Percentiles rank a stretch among this genome's conserved stretches.
Evolutionary conservation across 2,113 vertebrate species (phyloP).

Genomic region (Dicerorhinus sumatrensis): DNA sequence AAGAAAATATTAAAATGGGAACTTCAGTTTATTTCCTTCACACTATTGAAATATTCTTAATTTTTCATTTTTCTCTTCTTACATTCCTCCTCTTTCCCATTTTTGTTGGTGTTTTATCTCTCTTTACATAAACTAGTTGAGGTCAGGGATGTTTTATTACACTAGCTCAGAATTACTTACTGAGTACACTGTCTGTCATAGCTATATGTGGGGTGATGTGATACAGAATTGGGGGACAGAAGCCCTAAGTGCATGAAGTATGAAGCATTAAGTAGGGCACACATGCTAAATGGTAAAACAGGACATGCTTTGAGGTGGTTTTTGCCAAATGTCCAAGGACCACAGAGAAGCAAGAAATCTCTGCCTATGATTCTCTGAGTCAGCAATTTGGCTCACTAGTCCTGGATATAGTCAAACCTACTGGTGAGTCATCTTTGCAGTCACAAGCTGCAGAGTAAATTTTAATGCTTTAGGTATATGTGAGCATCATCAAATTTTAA

Average conservation of each 20-base stretch:
- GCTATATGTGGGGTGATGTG: neutral
- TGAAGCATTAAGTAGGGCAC: neutral
- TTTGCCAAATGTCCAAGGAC: conserved; percentile 14
- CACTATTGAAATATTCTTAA: neutral
- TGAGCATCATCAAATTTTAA: neutral
- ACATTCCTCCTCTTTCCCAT: neutral
- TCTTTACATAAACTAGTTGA: neutral
- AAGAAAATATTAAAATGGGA: neutral
- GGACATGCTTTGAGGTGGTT: neutral
- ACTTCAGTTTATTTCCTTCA: neutral
- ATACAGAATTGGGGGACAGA: neutral
- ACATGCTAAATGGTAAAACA: rapidly evolving
- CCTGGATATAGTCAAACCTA: neutral
- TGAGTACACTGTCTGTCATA: neutral
- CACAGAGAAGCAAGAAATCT: conserved; percentile 3
- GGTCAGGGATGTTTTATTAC: neutral
- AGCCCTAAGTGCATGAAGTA: neutral
- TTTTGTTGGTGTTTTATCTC: conserved; percentile 22
- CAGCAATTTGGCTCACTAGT: neutral
- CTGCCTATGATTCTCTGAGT: neutral
- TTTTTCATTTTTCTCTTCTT: neutral
- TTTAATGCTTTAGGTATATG: neutral
- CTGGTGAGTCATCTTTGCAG: neutral
- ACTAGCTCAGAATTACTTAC: neutral
- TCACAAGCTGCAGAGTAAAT: neutral